phyloP scores from a whole-genome alignment of 1,140 invertebrate genomes.

The Parasteatoda tepidariorum region DNA sequence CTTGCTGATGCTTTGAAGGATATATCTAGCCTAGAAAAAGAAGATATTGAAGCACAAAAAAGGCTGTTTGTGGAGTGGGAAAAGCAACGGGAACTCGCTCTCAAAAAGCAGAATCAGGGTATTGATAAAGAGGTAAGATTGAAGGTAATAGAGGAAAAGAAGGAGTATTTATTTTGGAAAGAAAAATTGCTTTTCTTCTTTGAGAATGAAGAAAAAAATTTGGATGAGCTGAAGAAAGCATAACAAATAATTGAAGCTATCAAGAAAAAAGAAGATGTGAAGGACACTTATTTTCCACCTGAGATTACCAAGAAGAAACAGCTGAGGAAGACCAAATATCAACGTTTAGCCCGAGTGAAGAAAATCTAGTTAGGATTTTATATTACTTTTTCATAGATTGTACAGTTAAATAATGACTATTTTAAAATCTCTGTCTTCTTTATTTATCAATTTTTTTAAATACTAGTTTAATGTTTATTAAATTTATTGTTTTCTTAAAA shows the following conservation, averaged over 20 bases:
- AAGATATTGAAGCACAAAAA: conserved; percentile 18
- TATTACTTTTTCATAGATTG: too few species aligned
- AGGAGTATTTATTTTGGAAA: conserved; percentile 46
- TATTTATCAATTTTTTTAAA: too few species aligned
- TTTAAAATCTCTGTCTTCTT: too few species aligned
- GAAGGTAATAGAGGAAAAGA: conserved; percentile 37
- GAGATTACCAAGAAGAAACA: conserved; percentile 19
- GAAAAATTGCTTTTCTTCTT: conserved; percentile 48
- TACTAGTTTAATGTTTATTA: too few species aligned
- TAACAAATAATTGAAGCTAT: neutral
- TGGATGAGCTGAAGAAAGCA: conserved; percentile 20
- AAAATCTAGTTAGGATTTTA: conserved; percentile 23
- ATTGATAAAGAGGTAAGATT: conserved; percentile 36
- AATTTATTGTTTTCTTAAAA: too few species aligned
- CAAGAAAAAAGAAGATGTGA: neutral
- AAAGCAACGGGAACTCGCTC: conserved; percentile 10
- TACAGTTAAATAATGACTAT: too few species aligned
- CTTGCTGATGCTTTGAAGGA: neutral
- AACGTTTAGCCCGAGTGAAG: conserved; percentile 21
- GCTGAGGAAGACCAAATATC: neutral
- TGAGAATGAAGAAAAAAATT: conserved; percentile 47
- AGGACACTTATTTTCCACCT: conserved; percentile 29
- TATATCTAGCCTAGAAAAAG: neutral
- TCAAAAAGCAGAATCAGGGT: conserved; percentile 17
- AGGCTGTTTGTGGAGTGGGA: conserved; percentile 19